These are phyloP conservation scores for Gopherus flavomarginatus DNA, from an alignment of 2,113 vertebrate genomes.

Conservation along the genomic window DNA sequence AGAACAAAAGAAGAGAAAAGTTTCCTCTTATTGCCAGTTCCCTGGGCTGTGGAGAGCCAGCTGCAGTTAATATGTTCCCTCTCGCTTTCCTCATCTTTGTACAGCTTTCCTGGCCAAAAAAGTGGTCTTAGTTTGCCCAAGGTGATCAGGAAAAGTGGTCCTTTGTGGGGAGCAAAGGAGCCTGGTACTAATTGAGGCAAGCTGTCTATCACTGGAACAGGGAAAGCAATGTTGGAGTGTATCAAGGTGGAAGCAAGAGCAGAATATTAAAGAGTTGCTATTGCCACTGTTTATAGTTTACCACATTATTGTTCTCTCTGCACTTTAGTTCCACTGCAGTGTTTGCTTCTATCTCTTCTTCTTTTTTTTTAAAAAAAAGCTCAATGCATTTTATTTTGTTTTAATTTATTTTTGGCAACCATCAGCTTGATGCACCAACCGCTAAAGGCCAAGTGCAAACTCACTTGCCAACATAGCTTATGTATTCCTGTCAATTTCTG, in stretches of 20 bases:
- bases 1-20: not conserved
- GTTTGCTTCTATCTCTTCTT: not conserved
- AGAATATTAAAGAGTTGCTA: not conserved
- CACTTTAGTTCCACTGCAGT: not conserved
- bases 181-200: not conserved
- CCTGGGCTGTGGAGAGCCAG: not conserved
- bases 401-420: constrained; percentile 53
- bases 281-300: not conserved
- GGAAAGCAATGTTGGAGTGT: not conserved
- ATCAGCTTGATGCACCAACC: constrained; percentile 63
- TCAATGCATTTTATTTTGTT: not conserved
- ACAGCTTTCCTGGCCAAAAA: not conserved
- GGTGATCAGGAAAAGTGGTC: not conserved
- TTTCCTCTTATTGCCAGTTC: not conserved
- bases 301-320: not conserved
- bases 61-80: constrained; percentile 28
- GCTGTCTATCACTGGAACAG: not conserved
- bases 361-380: not conserved
- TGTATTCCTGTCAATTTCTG: constrained; percentile 68
- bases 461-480: constrained; percentile 53
- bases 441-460: constrained; percentile 61
- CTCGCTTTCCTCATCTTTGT: not conserved
- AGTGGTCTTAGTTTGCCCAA: rapidly evolving
- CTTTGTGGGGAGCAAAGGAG: not conserved
- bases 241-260: not conserved